Conservation (phyloP, 2,888 invertebrate species). For the Nebria brevicollis region DNA sequence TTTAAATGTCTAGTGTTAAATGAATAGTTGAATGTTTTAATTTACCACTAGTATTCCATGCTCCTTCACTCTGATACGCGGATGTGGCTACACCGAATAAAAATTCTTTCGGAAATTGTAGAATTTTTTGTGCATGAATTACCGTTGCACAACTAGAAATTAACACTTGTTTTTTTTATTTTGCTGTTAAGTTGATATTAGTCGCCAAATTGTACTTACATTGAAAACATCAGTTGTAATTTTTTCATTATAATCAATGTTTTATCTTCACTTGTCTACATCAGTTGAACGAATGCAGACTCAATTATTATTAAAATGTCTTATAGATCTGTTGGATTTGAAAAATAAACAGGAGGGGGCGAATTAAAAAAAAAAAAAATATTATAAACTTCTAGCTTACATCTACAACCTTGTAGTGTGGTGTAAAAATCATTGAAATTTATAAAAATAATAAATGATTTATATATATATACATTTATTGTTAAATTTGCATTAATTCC, state of each 20-base stretch:
- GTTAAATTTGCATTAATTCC: conserved; percentile 18
- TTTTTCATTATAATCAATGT: no score
- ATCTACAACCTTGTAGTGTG: neutral
- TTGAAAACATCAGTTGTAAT: neutral
- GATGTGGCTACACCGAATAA: conserved; percentile 8
- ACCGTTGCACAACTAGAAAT: neutral
- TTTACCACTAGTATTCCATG: conserved; percentile 5
- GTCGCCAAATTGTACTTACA: neutral
- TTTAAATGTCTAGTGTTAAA: neutral
- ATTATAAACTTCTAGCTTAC: neutral
- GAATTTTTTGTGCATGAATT: neutral
- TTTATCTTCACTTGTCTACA: no score
- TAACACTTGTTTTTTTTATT: neutral
- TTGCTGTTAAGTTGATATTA: neutral
- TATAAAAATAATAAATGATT: neutral
- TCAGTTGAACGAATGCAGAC: no score
- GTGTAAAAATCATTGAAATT: neutral
- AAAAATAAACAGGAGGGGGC: no score
- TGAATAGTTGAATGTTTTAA: neutral
- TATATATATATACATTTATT: conserved; percentile 25
- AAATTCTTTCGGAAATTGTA: conserved; percentile 4
- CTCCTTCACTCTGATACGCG: conserved; percentile 6
- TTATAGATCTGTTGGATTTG: no score
- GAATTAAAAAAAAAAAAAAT: no score
- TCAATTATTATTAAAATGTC: no score